Conservation (phyloP, 2,113 vertebrate genomes). For the Chionomys nivalis region DNA sequence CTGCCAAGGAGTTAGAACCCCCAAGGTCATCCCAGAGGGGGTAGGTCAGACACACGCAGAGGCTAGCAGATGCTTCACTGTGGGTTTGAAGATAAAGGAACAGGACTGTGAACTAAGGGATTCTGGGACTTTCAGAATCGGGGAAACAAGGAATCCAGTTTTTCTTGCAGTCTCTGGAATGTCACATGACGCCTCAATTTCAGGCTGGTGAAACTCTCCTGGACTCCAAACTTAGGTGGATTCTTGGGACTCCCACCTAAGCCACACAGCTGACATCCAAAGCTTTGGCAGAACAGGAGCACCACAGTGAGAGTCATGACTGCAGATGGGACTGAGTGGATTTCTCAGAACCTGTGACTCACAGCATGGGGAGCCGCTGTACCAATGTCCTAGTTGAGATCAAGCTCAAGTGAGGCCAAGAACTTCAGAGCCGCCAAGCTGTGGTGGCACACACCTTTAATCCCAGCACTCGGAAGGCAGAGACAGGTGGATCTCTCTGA, state of each 20-base stretch:
- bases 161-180: background rate
- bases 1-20: fast-evolving
- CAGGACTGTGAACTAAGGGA: background rate
- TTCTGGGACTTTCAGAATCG: background rate
- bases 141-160: background rate
- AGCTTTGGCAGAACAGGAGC: background rate
- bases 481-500: background rate
- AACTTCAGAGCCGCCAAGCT: background rate
- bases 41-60: too few species aligned
- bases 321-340: background rate
- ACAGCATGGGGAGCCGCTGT: fast-evolving
- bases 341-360: background rate
- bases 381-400: background rate
- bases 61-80: background rate
- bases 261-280: background rate
- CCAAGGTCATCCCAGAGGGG: background rate
- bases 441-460: background rate
- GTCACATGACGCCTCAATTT: background rate
- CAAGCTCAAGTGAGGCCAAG: background rate
- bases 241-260: background rate
- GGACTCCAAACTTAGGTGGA: too few species aligned
- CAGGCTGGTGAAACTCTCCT: background rate
- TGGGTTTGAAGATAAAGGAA: background rate
- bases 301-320: background rate
- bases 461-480: background rate